Base-by-base conservation (phyloP, 64 coral and sea anemone genomes). In the Anthopleura sola region DNA sequence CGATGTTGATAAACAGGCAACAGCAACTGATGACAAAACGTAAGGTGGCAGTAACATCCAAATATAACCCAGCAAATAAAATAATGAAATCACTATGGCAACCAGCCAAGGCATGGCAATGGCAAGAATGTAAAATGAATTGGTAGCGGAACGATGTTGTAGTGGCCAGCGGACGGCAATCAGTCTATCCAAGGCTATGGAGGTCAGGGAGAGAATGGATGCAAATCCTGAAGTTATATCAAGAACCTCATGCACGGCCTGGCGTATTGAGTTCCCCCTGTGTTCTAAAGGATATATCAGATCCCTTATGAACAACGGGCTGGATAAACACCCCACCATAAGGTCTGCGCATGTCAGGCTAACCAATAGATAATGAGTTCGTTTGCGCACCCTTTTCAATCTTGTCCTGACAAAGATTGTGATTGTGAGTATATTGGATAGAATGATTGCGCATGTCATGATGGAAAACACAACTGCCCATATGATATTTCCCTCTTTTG, bases 341-440 rank as follows among this genome's bases (percentile, higher is more conserved):
- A 91, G 57, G 36, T 91, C 89, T 69, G 89, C 89, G 26, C 82
- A 80, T 47, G 89, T 71, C 55, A 91, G 54, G 39, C 85, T 91
- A 13, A 91, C 69, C 16, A 91, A 55, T 19, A 91, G 60, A 50
- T 91, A 91, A 44, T 91, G 89, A 3, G 89, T 91, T 15, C 78
- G 75, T 48, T 91, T 91, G 38, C 83, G 89, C 17, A 83, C 82
- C 17, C 82, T 38, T 46, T 54, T 71, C 17, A 85, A 40, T 26
- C 37, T 91, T 46, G 89, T 82, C 38, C 69, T 85, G 29, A 82
- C 34, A 48, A 91, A 91, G 31, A 85, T 75, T 23, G 76, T 49
- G 23, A 91, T 33, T 21, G 84, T 78, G 23, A 91, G 83, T 10
- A 60, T 71, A 40, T 91, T 91, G 37, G 84, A 31, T 12, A 91